Percentiles rank a stretch among this genome's conserved stretches.
Conservation (phyloP, 2,797 vertebrate species). For the Psittacula derbiana region DNA sequence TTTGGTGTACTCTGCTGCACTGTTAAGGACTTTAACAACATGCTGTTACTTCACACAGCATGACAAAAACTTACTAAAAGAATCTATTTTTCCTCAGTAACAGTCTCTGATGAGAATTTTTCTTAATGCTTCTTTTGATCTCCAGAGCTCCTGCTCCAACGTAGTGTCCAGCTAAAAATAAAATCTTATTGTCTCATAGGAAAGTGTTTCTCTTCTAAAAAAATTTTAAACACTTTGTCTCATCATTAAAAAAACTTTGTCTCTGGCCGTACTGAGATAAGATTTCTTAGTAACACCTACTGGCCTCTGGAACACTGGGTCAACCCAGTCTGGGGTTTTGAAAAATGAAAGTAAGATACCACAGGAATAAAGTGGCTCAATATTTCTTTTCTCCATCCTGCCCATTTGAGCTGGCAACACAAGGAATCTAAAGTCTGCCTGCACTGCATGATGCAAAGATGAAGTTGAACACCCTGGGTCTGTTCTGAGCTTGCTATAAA, state of each 20-base stretch:
- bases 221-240: background rate
- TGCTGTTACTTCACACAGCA: conserved; percentile 7
- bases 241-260: background rate
- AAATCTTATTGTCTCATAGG: background rate
- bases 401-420: background rate
- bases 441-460: background rate
- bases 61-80: background rate
- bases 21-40: background rate
- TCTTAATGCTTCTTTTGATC: background rate
- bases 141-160: background rate
- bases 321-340: background rate
- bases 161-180: background rate
- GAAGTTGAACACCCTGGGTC: background rate
- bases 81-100: background rate
- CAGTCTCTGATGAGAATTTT: background rate
- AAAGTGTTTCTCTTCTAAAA: background rate
- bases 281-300: background rate
- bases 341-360: background rate
- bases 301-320: background rate
- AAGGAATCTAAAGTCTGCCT: background rate
- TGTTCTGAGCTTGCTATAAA: background rate
- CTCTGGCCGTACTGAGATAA: background rate
- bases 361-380: background rate
- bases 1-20: background rate
- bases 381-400: background rate